Evolutionary conservation across 1,140 invertebrate species (phyloP).

Genomic region (Mesaphorura yosii): DNA sequence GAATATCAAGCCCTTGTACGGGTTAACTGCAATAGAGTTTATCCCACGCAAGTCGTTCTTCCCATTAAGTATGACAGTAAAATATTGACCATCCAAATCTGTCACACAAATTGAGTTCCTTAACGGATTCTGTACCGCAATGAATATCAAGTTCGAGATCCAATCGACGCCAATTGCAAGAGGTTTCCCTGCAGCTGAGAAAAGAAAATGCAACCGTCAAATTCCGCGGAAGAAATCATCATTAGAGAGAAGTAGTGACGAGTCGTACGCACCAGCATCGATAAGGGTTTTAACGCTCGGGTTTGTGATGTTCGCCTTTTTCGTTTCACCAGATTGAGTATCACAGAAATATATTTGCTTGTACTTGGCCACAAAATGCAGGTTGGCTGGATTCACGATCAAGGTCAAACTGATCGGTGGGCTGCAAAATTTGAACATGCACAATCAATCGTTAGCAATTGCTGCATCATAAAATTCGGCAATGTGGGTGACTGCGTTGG

Average conservation of each 20-base stretch:
- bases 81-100: slow-evolving; percentile 60
- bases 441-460: too few species aligned
- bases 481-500: too few species aligned
- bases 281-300: slow-evolving; percentile 53
- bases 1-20: slow-evolving; percentile 51
- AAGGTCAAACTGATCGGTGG: slow-evolving; percentile 41
- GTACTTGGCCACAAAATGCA: slow-evolving; percentile 55
- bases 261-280: slow-evolving; percentile 46
- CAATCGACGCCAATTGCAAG: slow-evolving; percentile 59
- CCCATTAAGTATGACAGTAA: slow-evolving; percentile 40
- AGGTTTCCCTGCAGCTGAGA: slow-evolving; percentile 45
- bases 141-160: slow-evolving; percentile 45
- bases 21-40: slow-evolving; percentile 52
- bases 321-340: slow-evolving; percentile 38
- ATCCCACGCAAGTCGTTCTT: slow-evolving; percentile 33
- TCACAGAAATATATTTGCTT: slow-evolving; percentile 69
- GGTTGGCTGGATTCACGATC: slow-evolving; percentile 49
- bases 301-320: slow-evolving; percentile 27
- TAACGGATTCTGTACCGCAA: slow-evolving; percentile 21
- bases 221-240: slow-evolving; percentile 8
- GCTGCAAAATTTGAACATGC: too few species aligned
- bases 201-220: slow-evolving; percentile 16
- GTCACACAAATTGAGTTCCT: slow-evolving; percentile 23
- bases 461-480: too few species aligned
- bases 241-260: neutral